Evolutionary conservation across 2,888 invertebrate species (phyloP), one percentile per base, ranked within the genome.

Genomic region (Catonia carolina): DNA sequence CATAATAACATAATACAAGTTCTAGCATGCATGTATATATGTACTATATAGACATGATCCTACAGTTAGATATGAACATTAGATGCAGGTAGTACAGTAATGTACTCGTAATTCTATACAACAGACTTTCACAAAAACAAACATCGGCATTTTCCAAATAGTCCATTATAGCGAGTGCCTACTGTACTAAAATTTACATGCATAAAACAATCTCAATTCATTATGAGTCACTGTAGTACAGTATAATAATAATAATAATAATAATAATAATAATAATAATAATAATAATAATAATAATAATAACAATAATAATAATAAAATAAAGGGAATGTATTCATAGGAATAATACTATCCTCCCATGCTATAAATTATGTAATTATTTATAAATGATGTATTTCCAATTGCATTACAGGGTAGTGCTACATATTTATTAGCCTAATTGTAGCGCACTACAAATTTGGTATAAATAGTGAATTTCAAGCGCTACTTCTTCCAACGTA

Each of bases 321-420:
- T 27, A 27, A 27, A 27, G 27, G 27, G 27, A 27, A 27, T 27
- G 8, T 20, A 39, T 23, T 36, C 39, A 36, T 37, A 52, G 52
- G 36, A 37, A 27, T 27, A 27, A 8, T 6, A 23, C 52, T 52
- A 37, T 27, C 36, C 23, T 52, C 37, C 23, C 52, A 52, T 52
- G 37, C 45, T 45, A 27, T 27, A 27, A 6, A 27, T 6, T 27
- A 27, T 27, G 27, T 27, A 27, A 6, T 6, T 27, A 8, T 27
- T 6, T 27, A 8, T 27, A 27, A 6, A 27, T 6, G 8, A 45
- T 22, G 7, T 45, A 22, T 12, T 45, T 18, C 14, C 22, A 23
- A 45, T 45, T 45, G 45, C 45, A 45, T 22, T 45, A 45, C 45
- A 45, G 45, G 45, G 45, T 45, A 23, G 45, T 45, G 45, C 22